phyloP scores from a whole-genome alignment of 2,113 vertebrate species.

The Indri indri region DNA sequence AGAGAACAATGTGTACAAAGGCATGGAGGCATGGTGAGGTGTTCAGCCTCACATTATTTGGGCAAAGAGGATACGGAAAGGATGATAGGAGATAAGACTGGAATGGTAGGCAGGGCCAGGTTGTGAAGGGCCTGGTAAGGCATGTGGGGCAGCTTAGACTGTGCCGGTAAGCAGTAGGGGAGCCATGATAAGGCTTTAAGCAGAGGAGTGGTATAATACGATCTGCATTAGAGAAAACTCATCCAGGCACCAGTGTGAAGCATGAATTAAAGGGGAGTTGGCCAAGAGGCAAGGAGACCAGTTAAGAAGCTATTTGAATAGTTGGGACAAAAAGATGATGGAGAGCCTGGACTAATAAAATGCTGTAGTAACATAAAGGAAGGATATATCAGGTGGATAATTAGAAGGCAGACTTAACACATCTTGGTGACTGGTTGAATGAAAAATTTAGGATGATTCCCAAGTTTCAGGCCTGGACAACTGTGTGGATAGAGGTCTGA shows the following conservation, averaged over 20 bases:
- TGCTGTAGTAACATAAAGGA: background rate
- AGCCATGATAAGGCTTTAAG: background rate
- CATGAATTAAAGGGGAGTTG: background rate
- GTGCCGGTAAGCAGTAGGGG: background rate
- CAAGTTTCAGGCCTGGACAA: background rate
- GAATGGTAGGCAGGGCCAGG: background rate
- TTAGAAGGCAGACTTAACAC: constrained; percentile 27
- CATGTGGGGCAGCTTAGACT: background rate
- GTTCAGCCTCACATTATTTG: background rate
- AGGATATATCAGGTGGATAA: background rate
- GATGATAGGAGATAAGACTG: background rate
- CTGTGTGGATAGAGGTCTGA: background rate
- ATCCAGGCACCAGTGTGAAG: background rate
- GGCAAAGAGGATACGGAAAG: background rate
- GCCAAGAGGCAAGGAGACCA: background rate
- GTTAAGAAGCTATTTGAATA: background rate
- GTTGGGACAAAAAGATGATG: background rate
- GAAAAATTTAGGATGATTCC: background rate
- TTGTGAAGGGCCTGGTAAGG: background rate
- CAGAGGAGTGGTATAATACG: background rate
- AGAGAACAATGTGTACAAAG: background rate
- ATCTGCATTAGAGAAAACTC: background rate
- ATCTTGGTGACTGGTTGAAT: background rate
- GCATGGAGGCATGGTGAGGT: background rate
- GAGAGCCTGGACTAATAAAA: background rate